A percentile compares a stretch with the other conserved stretches of the same genome.
Evolutionary conservation across 2,113 vertebrate genomes (phyloP).

Genomic region (Emydocephalus ijimae): DNA sequence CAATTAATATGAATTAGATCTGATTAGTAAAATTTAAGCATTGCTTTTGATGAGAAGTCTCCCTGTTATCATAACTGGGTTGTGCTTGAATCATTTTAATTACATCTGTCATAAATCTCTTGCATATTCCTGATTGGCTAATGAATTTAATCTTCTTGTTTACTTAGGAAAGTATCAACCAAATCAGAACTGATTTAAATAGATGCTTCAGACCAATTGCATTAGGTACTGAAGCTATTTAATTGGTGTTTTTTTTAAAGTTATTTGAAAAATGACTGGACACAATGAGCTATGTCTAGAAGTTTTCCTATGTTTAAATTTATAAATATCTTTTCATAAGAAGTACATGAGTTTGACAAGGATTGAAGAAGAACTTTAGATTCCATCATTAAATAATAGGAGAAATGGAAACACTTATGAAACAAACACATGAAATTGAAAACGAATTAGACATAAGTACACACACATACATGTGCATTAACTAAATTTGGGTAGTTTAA

Average conservation of each 20-base stretch:
- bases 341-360: not conserved
- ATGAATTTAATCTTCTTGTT: constrained; percentile 60
- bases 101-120: constrained; percentile 58
- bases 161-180: constrained; percentile 44
- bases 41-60: constrained; percentile 17
- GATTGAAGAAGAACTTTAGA: not conserved
- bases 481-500: not conserved
- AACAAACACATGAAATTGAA: not conserved
- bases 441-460: not conserved
- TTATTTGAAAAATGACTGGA: not conserved
- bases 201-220: constrained; percentile 15
- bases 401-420: not conserved
- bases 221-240: constrained; percentile 12
- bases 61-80: constrained; percentile 47
- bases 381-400: not conserved
- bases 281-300: not conserved
- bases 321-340: not conserved
- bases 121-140: constrained; percentile 34
- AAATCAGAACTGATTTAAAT: constrained; percentile 55
- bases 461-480: not conserved
- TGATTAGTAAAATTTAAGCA: constrained; percentile 32
- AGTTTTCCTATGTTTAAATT: not conserved
- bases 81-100: constrained; percentile 60
- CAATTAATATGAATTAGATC: constrained; percentile 30
- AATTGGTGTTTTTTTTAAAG: not conserved